Percentiles rank a stretch among this genome's conserved stretches.
These are phyloP conservation scores for Mesaphorura yosii DNA, from an alignment of 1,140 invertebrate genomes.

Conservation along the genomic window DNA sequence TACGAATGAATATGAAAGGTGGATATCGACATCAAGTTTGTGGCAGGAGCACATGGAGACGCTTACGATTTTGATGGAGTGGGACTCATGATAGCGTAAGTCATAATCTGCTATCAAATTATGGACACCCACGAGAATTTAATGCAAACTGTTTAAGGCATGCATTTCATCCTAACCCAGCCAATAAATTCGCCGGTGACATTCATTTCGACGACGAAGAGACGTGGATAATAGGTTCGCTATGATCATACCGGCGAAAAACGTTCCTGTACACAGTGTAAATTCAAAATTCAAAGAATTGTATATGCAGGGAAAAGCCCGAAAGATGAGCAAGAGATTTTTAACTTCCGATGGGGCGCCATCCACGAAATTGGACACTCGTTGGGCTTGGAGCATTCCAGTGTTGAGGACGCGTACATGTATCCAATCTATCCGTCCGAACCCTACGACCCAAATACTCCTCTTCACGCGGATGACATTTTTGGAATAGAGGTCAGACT, in stretches of 20 bases:
- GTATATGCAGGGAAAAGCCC: too few relatives aligned
- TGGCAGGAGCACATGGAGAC: conserved; percentile 50
- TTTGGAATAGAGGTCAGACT: conserved; percentile 64
- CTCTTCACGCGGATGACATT: background rate
- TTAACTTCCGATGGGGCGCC: conserved; percentile 74
- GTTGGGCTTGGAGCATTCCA: conserved; percentile 76
- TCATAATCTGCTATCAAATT: too few relatives aligned
- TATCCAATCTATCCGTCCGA: conserved; percentile 46
- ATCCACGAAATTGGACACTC: conserved; percentile 90
- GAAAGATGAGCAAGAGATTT: conserved; percentile 38
- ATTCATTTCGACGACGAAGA: conserved; percentile 87
- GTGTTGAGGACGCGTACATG: conserved; percentile 75
- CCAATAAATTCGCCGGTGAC: conserved; percentile 53
- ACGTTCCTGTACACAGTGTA: too few relatives aligned
- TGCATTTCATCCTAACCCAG: conserved; percentile 75
- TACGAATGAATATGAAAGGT: too few relatives aligned
- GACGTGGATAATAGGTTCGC: conserved; percentile 17
- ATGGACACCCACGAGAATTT: too few relatives aligned
- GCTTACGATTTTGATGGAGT: conserved; percentile 64
- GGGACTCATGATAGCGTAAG: conserved; percentile 70
- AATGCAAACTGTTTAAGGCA: too few relatives aligned
- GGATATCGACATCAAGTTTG: conserved; percentile 55
- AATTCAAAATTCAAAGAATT: too few relatives aligned
- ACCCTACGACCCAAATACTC: background rate
- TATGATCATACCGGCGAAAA: too few relatives aligned